Conservation (phyloP, 2,113 vertebrate species). For the Actinemys pallida region DNA sequence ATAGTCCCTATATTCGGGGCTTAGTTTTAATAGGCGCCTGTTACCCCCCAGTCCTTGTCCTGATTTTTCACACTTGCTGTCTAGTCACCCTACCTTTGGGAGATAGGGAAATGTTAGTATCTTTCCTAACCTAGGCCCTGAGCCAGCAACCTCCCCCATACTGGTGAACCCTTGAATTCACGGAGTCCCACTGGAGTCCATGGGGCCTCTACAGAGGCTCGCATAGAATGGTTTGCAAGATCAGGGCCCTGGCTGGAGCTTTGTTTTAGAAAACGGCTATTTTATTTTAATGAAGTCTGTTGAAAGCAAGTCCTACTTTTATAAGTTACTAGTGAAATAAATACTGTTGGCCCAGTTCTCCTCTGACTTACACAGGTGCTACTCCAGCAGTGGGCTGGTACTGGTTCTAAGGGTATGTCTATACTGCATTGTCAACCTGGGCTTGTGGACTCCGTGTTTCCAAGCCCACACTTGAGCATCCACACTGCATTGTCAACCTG, state of each 20-base stretch:
- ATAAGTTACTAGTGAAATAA: background rate
- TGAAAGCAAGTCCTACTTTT: background rate
- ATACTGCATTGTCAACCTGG: background rate
- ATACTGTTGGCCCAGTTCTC: background rate
- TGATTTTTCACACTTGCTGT: too few species aligned
- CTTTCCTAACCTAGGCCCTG: background rate
- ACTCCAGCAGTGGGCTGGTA: background rate
- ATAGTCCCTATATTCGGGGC: too few species aligned
- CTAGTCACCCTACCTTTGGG: background rate
- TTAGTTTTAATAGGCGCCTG: too few species aligned
- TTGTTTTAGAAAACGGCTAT: background rate
- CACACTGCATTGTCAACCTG: background rate
- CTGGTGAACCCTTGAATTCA: accelerated
- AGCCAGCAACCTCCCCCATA: background rate
- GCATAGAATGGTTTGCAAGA: background rate
- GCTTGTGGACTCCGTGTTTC: background rate
- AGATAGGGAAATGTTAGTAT: accelerated
- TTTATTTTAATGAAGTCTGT: background rate
- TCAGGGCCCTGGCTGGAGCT: background rate
- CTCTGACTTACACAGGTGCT: background rate
- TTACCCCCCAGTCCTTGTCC: too few species aligned
- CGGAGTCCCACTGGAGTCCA: background rate
- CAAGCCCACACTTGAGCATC: background rate
- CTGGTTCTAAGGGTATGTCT: background rate
- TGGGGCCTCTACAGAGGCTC: background rate